Conservation (phyloP, 64 coral and sea anemone species). For the Anthopleura sola region DNA sequence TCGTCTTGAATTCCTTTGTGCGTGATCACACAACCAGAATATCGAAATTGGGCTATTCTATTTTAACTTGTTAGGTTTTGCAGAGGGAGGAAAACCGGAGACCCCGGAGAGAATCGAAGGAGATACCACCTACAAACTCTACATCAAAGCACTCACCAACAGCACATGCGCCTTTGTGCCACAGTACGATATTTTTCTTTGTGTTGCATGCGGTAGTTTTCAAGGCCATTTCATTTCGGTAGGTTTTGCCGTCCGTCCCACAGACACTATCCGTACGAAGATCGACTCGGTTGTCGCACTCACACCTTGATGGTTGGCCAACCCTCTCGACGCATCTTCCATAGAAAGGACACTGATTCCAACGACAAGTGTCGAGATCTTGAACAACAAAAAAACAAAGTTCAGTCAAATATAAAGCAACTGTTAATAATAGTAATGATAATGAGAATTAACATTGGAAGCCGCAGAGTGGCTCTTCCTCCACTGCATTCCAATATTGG, state of each 20-base stretch:
- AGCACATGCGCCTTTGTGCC: constrained; percentile 45
- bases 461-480: too few species aligned
- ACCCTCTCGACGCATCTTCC: constrained; percentile 22
- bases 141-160: constrained; percentile 31
- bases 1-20: too few species aligned
- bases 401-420: not conserved
- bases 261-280: constrained; percentile 16
- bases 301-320: constrained; percentile 12
- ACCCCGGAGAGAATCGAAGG: too few species aligned
- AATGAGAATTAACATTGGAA: too few species aligned
- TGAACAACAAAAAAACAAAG: not conserved
- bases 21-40: too few species aligned
- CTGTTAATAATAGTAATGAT: too few species aligned
- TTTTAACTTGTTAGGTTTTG: too few species aligned
- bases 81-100: too few species aligned
- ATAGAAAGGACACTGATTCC: constrained; percentile 43
- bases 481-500: too few species aligned
- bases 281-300: constrained; percentile 22
- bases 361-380: constrained; percentile 44
- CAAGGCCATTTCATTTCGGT: constrained; percentile 24
- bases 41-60: too few species aligned
- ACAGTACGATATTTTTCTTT: constrained; percentile 26
- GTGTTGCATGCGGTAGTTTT: constrained; percentile 27
- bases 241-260: constrained; percentile 44
- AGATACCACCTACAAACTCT: not conserved